phyloP scores from a whole-genome alignment of 2,888 invertebrate species.

The Drosophila neotestacea region DNA sequence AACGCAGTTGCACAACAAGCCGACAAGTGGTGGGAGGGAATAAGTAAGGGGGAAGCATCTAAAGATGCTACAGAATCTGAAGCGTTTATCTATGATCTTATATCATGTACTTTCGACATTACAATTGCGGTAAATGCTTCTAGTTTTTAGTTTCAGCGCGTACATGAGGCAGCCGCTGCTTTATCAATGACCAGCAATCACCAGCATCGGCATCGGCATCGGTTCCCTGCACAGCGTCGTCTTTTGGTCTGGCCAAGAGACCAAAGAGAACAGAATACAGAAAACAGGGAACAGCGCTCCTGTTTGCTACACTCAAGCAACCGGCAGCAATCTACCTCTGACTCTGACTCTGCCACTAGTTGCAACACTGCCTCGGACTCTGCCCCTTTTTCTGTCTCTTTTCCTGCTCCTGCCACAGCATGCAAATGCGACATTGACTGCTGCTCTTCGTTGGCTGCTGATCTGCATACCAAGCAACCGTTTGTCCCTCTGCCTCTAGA shows the following conservation, averaged over 20 bases:
- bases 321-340: constrained; percentile 28
- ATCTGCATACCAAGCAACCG: constrained; percentile 77
- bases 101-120: constrained; percentile 85
- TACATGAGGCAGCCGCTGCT: constrained; percentile 77
- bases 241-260: constrained; percentile 68
- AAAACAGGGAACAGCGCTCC: constrained; percentile 52
- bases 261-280: not conserved
- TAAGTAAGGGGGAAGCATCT: constrained; percentile 30
- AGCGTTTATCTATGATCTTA: constrained; percentile 84
- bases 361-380: not conserved
- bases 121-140: constrained; percentile 85
- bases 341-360: not conserved
- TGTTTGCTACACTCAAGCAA: constrained; percentile 52
- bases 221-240: constrained; percentile 60
- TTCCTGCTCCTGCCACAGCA: constrained; percentile 33
- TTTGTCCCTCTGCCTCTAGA: constrained; percentile 53
- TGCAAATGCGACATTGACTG: constrained; percentile 69
- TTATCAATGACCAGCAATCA: constrained; percentile 81
- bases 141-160: constrained; percentile 85
- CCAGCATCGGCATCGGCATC: constrained; percentile 53
- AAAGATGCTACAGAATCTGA: constrained; percentile 76
- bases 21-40: constrained; percentile 60
- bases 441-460: constrained; percentile 51
- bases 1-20: constrained; percentile 77
- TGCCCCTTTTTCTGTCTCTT: not conserved